phyloP scores from a whole-genome alignment of 2,888 invertebrate species.

The Dermolepida albohirtum region DNA sequence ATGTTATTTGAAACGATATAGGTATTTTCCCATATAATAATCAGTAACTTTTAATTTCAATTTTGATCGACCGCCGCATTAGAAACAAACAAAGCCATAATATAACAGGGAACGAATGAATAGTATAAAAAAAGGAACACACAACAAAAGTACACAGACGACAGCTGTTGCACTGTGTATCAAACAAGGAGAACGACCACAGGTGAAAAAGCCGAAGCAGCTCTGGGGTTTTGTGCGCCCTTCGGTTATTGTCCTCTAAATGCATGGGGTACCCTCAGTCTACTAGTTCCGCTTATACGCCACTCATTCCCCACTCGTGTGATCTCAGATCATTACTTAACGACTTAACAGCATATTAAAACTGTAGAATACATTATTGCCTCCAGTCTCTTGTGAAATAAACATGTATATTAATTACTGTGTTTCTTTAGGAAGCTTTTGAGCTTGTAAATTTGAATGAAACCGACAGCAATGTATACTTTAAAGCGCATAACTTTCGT shows the following conservation, averaged over 20 bases:
- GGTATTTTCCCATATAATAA: too few relatives aligned
- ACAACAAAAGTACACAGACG: constrained; percentile 53
- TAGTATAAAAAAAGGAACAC: constrained; percentile 39
- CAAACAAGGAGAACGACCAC: constrained; percentile 49
- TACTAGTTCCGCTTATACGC: constrained; percentile 23
- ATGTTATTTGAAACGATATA: too few relatives aligned
- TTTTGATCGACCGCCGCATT: constrained; percentile 19
- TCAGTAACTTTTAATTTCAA: neutral
- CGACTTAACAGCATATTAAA: too few relatives aligned
- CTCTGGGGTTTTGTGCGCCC: constrained; percentile 53
- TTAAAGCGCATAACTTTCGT: too few relatives aligned
- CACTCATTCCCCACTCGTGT: too few relatives aligned
- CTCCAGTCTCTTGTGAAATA: too few relatives aligned
- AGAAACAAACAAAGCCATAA: constrained; percentile 36
- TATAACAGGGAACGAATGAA: constrained; percentile 23
- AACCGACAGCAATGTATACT: too few relatives aligned
- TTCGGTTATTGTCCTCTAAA: constrained; percentile 56
- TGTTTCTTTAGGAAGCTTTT: too few relatives aligned
- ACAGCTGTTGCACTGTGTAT: constrained; percentile 55
- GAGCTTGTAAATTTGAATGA: too few relatives aligned
- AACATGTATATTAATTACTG: too few relatives aligned
- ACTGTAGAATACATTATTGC: too few relatives aligned
- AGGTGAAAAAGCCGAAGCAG: constrained; percentile 54
- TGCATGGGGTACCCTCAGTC: constrained; percentile 51
- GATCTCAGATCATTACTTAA: too few relatives aligned